phyloP scores from a whole-genome alignment of 1,140 invertebrate species.

The Aculops lycopersici region DNA sequence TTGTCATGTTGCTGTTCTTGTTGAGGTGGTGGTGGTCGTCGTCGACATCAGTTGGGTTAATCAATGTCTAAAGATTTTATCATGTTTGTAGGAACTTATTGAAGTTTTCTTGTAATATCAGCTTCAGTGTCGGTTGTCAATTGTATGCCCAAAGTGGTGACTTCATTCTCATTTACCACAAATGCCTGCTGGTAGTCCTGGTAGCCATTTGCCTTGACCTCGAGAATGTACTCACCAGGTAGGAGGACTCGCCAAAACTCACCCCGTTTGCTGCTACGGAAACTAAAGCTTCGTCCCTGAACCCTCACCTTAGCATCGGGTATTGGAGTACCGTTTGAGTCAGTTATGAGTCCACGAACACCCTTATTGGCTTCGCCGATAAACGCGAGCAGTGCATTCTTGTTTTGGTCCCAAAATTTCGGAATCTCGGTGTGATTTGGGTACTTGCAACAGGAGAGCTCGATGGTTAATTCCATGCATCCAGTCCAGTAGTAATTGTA shows the following conservation, averaged over 20 bases:
- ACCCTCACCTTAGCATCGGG: constrained; percentile 21
- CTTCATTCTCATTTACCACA: constrained; percentile 4
- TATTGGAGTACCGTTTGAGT: constrained; percentile 35
- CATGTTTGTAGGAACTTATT: no score
- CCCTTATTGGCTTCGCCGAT: constrained; percentile 44
- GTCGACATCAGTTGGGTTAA: no score
- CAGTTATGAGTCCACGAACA: constrained; percentile 46
- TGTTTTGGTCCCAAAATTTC: constrained; percentile 26
- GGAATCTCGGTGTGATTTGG: constrained; percentile 19
- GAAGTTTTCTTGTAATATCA: no score
- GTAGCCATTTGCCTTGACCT: constrained; percentile 23
- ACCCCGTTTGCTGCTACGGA: constrained; percentile 9
- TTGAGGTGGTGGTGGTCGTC: no score
- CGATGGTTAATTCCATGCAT: constrained; percentile 30
- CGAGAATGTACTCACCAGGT: constrained; percentile 15
- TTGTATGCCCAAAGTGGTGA: constrained; percentile 2
- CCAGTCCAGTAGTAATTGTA: constrained; percentile 30
- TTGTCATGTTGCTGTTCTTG: no score
- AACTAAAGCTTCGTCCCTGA: constrained; percentile 10
- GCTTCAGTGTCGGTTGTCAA: no score
- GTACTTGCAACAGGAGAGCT: constrained; percentile 29
- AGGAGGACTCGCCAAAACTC: constrained; percentile 13
- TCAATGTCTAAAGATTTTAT: no score
- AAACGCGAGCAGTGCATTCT: constrained; percentile 40
- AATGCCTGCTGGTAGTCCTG: constrained; percentile 5